Evolutionary conservation across 2,113 vertebrate genomes (phyloP), one percentile per base, ranked within the genome.

Genomic region (Nerophis lumbriciformis): DNA sequence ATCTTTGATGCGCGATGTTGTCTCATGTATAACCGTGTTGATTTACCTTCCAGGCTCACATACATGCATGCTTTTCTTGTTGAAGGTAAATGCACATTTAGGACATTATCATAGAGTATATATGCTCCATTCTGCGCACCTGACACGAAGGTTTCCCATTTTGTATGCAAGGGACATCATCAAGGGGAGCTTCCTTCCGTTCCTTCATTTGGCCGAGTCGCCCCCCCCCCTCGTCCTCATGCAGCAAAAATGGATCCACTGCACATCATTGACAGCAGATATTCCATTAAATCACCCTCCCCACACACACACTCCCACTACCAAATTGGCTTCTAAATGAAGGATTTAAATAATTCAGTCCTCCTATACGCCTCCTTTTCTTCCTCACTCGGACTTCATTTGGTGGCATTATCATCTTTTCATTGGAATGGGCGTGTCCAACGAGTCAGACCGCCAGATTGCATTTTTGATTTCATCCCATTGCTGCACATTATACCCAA

Each of bases 281-380:
- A 83, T 87, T 85, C 77, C 82, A 89, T 86, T 87, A 86, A 80
- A 82, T 84, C 80, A 79, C 72, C 76, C 51, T 60, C 75, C 73
- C 73, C 83, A 38, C 8, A 19, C 9, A 11, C 42, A 9, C 42
- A 4, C 42, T 4, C 42, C 10, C 73, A 73, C 76, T 78, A 85
- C 65, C 83, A 90, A 89, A 92, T 83, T 87, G 87, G 86, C 85
- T 90, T 85, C 79, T 87, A 85, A 89, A 88, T 85, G 80, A 73
- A 73, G 82, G 86, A 87, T 88, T 90, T 88, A 72, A 91, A 89
- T 89, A 83, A 88, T 80, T 76, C 78, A 83, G 79, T 83, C 73
- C 81, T 83, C 83, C 82, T 82, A 76, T 76, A 72, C 78, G 62
- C 62, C 74, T 68, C 65, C 74, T 72, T 51, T 56, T 63, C 82